Evolutionary conservation across 1,140 invertebrate species (phyloP).

Genomic region (Contarinia nasturtii): DNA sequence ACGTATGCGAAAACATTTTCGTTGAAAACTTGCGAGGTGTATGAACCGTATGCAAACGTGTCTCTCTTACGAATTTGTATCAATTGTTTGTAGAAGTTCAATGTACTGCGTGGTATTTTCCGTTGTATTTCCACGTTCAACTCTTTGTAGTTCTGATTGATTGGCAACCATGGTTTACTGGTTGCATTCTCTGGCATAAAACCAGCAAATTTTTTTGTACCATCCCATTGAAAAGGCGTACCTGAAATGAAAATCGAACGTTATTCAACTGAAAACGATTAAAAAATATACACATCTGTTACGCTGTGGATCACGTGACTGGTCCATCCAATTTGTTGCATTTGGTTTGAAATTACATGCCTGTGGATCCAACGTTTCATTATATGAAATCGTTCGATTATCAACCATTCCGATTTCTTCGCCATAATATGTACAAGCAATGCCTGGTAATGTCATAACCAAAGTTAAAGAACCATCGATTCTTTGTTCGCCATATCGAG

Average conservation of each 20-base stretch:
- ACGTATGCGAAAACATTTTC: neutral
- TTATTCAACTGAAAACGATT: too few species aligned
- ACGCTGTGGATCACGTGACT: constrained; percentile 40
- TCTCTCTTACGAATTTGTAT: constrained; percentile 18
- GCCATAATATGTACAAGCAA: constrained; percentile 59
- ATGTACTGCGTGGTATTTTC: constrained; percentile 20
- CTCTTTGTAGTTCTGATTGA: constrained; percentile 23
- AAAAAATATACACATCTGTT: too few species aligned
- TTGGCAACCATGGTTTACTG: constrained; percentile 36
- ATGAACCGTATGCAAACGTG: too few species aligned
- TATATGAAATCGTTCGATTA: constrained; percentile 27
- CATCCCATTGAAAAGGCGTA: constrained; percentile 59
- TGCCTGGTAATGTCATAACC: constrained; percentile 51
- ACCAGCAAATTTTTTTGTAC: constrained; percentile 37
- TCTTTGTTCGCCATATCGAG: constrained; percentile 36
- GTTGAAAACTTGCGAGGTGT: constrained; percentile 10
- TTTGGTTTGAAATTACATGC: constrained; percentile 28
- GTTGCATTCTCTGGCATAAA: constrained; percentile 7
- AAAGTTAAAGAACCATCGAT: constrained; percentile 60
- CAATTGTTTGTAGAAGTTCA: constrained; percentile 28
- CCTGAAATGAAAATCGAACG: too few species aligned
- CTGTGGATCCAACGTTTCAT: constrained; percentile 33
- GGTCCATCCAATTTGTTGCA: constrained; percentile 26
- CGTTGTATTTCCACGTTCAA: constrained; percentile 28
- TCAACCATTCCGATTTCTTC: constrained; percentile 69